A percentile compares a stretch with the other conserved stretches of the same genome.
phyloP scores from a whole-genome alignment of 2,888 invertebrate genomes.

The Diaphora mendica region DNA sequence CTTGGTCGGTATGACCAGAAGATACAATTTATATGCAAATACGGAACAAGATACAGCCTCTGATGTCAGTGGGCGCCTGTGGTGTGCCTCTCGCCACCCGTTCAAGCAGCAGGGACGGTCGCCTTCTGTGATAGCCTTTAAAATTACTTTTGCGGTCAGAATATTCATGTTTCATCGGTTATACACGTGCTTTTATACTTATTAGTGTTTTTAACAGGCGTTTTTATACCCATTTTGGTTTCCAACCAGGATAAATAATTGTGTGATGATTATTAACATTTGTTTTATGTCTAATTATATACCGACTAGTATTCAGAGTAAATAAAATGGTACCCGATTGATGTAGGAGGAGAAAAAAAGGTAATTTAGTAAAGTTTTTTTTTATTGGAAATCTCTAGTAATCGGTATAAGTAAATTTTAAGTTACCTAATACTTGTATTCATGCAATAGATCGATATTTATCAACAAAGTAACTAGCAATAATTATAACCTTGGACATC shows the following conservation, averaged over 20 bases:
- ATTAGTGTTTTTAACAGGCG: neutral
- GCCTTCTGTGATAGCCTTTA: slow-evolving; percentile 77
- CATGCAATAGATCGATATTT: too few relatives aligned
- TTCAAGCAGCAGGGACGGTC: slow-evolving; percentile 50
- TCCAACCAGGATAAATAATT: neutral
- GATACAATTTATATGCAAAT: slow-evolving; percentile 87
- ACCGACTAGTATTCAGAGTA: too few relatives aligned
- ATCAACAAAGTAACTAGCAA: too few relatives aligned
- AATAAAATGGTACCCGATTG: too few relatives aligned
- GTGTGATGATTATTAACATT: neutral
- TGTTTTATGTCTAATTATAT: neutral
- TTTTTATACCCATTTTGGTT: neutral
- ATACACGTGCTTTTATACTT: slow-evolving; percentile 13
- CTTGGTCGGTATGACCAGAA: slow-evolving; percentile 82
- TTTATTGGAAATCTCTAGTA: too few relatives aligned
- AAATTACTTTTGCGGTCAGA: slow-evolving; percentile 74
- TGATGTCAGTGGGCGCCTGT: slow-evolving; percentile 67
- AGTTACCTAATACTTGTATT: too few relatives aligned
- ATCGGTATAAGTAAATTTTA: too few relatives aligned
- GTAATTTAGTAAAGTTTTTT: too few relatives aligned
- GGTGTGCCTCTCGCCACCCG: slow-evolving; percentile 50
- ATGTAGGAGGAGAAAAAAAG: too few relatives aligned
- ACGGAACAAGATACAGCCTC: slow-evolving; percentile 80
- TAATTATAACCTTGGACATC: too few relatives aligned
- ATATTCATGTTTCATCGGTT: slow-evolving; percentile 61